These are phyloP conservation scores for Dryobotodes eremita DNA, from an alignment of 2,888 invertebrate species.

Conservation along the genomic window DNA sequence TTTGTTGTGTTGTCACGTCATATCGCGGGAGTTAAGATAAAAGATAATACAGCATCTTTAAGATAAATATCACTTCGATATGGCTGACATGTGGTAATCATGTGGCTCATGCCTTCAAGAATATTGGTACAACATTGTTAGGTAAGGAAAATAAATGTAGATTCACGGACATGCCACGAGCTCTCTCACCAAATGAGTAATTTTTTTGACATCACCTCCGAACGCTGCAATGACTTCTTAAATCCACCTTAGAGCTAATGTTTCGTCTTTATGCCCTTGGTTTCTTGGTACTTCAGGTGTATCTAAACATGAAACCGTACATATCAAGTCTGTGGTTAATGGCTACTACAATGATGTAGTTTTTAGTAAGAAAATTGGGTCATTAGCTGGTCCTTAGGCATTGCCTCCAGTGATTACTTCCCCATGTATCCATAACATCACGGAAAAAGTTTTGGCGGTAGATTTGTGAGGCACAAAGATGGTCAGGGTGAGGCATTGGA, in stretches of 20 bases:
- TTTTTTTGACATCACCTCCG: conserved; percentile 61
- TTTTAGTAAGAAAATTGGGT: conserved; percentile 45
- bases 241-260: conserved; percentile 72
- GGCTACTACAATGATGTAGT: no score
- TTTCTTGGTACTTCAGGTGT: conserved; percentile 72
- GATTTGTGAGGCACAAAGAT: conserved; percentile 61
- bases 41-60: not conserved
- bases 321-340: no score
- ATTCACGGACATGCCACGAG: conserved; percentile 66
- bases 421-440: conserved; percentile 55
- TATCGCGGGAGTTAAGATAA: not conserved
- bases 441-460: conserved; percentile 20
- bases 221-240: conserved; percentile 72
- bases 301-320: conserved; percentile 69
- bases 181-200: conserved; percentile 71
- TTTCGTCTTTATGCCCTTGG: conserved; percentile 74
- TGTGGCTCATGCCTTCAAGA: no score
- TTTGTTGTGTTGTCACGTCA: not conserved
- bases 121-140: no score
- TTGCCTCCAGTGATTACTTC: conserved; percentile 37
- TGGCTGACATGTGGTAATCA: no score
- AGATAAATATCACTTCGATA: not conserved
- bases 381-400: not conserved
- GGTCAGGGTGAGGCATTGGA: conserved; percentile 65
- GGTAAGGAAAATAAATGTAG: no score